phyloP scores from a whole-genome alignment of 2,113 vertebrate species.

The Hemibates koningsi region DNA sequence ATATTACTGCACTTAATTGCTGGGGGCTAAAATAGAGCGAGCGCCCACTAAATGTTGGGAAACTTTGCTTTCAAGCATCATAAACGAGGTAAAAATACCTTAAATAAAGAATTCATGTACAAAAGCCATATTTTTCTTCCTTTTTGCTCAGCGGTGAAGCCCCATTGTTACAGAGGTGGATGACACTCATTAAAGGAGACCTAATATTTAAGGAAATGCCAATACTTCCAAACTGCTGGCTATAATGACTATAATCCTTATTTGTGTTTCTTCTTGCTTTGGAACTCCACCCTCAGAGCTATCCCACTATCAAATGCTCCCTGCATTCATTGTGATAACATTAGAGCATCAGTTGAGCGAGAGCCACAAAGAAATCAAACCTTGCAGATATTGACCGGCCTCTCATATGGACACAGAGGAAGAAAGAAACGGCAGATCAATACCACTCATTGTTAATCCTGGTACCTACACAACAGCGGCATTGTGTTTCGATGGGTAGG shows the following conservation, averaged over 20 bases:
- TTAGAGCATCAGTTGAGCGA: neutral
- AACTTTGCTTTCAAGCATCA: neutral
- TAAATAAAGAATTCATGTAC: neutral
- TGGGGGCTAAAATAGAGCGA: neutral
- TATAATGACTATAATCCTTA: neutral
- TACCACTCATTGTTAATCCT: constrained; percentile 53
- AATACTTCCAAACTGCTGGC: neutral
- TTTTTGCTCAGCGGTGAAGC: neutral
- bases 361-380: constrained; percentile 54
- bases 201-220: neutral
- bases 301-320: neutral
- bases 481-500: constrained; percentile 45
- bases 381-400: constrained; percentile 49
- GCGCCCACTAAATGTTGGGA: neutral
- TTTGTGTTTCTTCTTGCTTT: neutral
- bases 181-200: neutral
- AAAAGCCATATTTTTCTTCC: neutral
- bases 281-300: neutral
- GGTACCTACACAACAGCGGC: constrained; percentile 35
- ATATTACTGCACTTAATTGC: neutral
- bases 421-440: constrained; percentile 45
- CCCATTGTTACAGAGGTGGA: neutral
- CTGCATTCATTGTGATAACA: neutral
- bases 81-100: neutral
- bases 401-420: constrained; percentile 33